Evolutionary conservation across 2,888 invertebrate genomes (phyloP).

Genomic region (Chloroclystis v-ata): DNA sequence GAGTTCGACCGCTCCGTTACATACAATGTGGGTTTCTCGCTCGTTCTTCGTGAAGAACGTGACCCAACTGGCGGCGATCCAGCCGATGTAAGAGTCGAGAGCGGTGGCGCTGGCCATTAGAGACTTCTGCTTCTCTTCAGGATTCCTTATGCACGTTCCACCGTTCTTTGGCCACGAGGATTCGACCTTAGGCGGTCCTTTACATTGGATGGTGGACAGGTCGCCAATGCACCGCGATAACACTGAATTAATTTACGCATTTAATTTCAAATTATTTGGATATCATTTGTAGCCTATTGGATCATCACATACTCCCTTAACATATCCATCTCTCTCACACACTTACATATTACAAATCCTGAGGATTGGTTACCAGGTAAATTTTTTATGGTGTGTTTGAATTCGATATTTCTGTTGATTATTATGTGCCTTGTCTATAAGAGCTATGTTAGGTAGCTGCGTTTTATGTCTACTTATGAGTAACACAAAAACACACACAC

Average conservation of each 20-base stretch:
- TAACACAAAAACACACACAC: no score
- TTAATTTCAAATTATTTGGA: conserved; percentile 29
- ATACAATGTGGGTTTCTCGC: conserved; percentile 64
- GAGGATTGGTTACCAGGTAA: no score
- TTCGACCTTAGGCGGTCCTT: conserved; percentile 48
- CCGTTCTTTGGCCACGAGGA: conserved; percentile 30
- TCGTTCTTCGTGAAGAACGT: conserved; percentile 62
- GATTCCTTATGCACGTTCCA: conserved; percentile 56
- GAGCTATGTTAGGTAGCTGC: no score
- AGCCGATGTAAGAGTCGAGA: conserved; percentile 68
- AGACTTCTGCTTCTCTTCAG: conserved; percentile 53
- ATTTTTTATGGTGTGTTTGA: no score
- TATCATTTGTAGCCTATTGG: no score
- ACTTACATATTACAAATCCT: no score
- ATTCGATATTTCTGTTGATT: no score
- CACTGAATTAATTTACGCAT: conserved; percentile 55
- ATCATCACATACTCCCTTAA: no score
- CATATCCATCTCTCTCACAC: no score
- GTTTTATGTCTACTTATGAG: no score
- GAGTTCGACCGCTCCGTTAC: conserved; percentile 34
- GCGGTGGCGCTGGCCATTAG: conserved; percentile 62
- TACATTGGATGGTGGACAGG: conserved; percentile 62
- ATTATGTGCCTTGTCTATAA: no score
- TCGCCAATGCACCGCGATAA: conserved; percentile 74
- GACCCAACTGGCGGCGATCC: conserved; percentile 69